phyloP scores from a whole-genome alignment of 2,113 vertebrate species.

The Anser brachyrhynchus region DNA sequence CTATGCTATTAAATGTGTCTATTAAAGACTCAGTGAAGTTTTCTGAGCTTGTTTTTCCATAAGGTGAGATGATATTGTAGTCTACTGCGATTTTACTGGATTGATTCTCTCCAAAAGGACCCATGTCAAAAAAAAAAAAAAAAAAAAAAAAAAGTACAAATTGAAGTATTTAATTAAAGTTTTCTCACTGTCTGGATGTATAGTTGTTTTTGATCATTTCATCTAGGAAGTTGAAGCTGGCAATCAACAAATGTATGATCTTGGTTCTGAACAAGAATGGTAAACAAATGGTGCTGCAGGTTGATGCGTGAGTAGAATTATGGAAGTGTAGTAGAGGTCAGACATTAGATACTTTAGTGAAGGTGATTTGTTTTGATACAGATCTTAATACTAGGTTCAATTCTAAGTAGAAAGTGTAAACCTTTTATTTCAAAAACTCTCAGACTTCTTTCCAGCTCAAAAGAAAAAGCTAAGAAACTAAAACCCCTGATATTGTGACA shows the following conservation, averaged over 20 bases:
- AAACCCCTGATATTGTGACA: not conserved
- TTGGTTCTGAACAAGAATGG: not conserved
- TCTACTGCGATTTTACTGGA: not conserved
- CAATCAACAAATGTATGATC: not conserved
- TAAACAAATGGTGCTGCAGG: not conserved
- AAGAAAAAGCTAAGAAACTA: not conserved
- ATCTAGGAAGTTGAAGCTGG: not conserved
- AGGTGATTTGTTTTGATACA: not conserved
- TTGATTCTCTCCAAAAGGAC: not conserved
- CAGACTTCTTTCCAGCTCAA: not conserved
- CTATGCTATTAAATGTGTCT: not conserved
- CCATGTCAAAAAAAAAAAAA: not conserved
- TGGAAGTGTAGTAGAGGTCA: not conserved
- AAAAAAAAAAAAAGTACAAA: not conserved
- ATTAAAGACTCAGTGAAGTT: not conserved
- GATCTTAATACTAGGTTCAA: not conserved
- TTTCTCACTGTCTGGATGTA: not conserved
- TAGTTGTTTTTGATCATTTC: not conserved
- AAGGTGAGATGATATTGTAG: not conserved
- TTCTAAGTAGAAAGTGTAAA: not conserved
- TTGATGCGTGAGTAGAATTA: not conserved
- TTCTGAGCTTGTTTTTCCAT: not conserved
- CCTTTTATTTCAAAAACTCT: not conserved
- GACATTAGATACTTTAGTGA: not conserved
- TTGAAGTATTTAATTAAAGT: not conserved